Evolutionary conservation across 2,888 invertebrate genomes (phyloP).

Genomic region (Balanococcus diminutus): DNA sequence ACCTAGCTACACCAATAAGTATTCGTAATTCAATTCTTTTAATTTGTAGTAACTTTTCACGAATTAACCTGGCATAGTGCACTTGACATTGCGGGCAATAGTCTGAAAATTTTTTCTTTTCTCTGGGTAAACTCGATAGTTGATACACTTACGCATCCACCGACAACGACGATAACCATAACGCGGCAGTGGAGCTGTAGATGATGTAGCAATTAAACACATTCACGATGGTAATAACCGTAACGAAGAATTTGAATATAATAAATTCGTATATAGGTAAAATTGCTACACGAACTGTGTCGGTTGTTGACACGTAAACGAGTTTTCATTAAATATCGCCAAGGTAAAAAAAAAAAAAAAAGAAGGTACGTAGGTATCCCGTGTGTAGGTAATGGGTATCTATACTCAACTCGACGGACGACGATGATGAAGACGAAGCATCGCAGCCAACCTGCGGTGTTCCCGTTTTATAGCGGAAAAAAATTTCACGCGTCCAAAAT

Average conservation of each 20-base stretch:
- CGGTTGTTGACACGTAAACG: conserved; percentile 40
- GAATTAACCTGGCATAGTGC: neutral
- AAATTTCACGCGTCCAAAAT: neutral
- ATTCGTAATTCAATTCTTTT: neutral
- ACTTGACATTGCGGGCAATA: neutral
- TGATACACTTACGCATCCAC: conserved; percentile 9
- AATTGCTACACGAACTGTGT: conserved; percentile 29
- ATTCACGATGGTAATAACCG: neutral
- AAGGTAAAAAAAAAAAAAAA: too few relatives aligned
- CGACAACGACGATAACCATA: conserved; percentile 3
- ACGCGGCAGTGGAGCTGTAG: too few relatives aligned
- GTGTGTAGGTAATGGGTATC: too few relatives aligned
- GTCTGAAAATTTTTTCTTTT: neutral
- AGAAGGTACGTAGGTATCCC: neutral
- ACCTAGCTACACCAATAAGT: neutral
- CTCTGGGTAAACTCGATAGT: neutral
- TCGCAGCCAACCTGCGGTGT: neutral
- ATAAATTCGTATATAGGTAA: conserved; percentile 33
- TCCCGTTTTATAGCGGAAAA: neutral
- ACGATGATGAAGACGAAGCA: neutral
- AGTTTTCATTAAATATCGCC: conserved; percentile 9
- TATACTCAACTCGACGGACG: neutral
- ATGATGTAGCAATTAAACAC: conserved; percentile 2
- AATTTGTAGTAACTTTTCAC: neutral
- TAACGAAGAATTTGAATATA: conserved; percentile 30